Percentiles rank a stretch among this genome's conserved stretches.
These are phyloP conservation scores for Xiphophorus maculatus DNA, from an alignment of 2,113 vertebrate genomes.

Conservation along the genomic window DNA sequence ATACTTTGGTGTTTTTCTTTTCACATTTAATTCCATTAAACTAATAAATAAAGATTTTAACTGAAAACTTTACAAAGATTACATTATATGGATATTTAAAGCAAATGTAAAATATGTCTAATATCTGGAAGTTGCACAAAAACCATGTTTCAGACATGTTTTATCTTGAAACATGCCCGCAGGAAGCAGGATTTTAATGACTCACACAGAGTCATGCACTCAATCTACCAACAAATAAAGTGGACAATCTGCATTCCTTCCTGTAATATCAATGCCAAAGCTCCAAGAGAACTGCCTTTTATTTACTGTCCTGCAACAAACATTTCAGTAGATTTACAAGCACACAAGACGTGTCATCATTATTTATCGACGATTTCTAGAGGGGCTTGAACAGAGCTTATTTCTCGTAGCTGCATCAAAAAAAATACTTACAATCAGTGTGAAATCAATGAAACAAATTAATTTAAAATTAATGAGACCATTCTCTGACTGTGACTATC, in stretches of 20 bases:
- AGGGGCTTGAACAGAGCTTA: conserved; percentile 13
- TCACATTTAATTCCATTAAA: not conserved
- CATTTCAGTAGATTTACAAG: conserved; percentile 32
- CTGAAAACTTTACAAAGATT: not conserved
- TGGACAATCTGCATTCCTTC: conserved; percentile 3
- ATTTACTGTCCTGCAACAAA: conserved; percentile 14
- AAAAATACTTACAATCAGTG: conserved; percentile 31
- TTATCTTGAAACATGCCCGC: too few species aligned
- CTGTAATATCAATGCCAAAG: conserved; percentile 2
- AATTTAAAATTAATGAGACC: not conserved
- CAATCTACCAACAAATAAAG: not conserved
- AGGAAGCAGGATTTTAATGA: not conserved
- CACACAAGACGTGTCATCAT: conserved; percentile 26
- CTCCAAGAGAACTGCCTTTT: conserved; percentile 1
- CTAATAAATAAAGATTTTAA: not conserved
- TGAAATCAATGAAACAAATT: conserved; percentile 21
- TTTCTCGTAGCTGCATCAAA: conserved; percentile 26
- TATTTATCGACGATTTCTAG: conserved; percentile 45
- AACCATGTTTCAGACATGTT: not conserved
- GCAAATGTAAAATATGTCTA: not conserved
- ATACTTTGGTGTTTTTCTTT: not conserved
- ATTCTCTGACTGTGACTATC: not conserved
- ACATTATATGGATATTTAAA: not conserved
- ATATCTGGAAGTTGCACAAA: not conserved
- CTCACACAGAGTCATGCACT: not conserved